Percentiles rank a stretch among this genome's conserved stretches.
These are phyloP conservation scores for Lucilia cuprina DNA, from an alignment of 1,140 invertebrate species.

Conservation along the genomic window DNA sequence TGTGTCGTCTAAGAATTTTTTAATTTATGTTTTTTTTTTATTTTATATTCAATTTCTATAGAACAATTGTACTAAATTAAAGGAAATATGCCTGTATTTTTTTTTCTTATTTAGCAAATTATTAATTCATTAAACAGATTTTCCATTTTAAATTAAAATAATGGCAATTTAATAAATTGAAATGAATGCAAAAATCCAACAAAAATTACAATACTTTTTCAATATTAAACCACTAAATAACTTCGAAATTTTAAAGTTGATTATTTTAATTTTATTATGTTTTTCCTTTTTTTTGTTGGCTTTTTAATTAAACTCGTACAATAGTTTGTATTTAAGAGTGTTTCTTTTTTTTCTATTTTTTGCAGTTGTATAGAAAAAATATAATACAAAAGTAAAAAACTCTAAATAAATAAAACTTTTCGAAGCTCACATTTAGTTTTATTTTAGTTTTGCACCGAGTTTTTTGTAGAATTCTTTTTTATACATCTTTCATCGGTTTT, in stretches of 20 bases:
- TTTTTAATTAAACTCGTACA: conserved; percentile 8
- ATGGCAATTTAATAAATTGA: too few species aligned
- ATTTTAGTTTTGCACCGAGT: background rate
- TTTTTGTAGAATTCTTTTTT: background rate
- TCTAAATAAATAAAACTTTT: background rate
- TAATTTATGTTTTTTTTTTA: too few species aligned
- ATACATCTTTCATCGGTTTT: background rate
- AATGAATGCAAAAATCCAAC: too few species aligned
- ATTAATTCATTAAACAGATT: too few species aligned
- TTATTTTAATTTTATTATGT: background rate
- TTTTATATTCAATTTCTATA: too few species aligned
- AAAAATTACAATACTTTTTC: background rate
- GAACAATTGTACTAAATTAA: too few species aligned
- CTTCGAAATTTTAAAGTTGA: background rate
- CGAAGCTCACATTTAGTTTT: background rate
- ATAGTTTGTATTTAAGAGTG: background rate
- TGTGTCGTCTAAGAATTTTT: too few species aligned
- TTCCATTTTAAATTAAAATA: too few species aligned
- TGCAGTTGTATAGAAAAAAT: background rate
- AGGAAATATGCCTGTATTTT: too few species aligned
- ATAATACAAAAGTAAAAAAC: background rate
- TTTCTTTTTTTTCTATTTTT: background rate
- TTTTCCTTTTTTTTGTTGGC: background rate
- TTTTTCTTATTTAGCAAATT: too few species aligned
- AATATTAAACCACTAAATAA: conserved; percentile 10